phyloP scores from a whole-genome alignment of 2,797 vertebrate species.

The Dendrocincla fuliginosa region DNA sequence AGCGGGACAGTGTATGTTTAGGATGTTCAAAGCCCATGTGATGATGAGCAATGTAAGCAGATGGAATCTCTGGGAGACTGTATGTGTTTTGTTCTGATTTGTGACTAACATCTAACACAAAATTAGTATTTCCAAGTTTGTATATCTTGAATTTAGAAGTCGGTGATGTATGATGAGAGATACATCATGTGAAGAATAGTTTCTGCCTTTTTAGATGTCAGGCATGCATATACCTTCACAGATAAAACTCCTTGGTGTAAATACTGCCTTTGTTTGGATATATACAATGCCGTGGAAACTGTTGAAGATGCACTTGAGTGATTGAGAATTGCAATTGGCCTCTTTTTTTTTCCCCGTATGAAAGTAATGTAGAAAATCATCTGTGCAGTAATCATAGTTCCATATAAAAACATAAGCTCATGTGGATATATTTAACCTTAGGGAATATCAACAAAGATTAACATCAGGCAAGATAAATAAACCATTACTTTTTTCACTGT shows the following conservation, averaged over 20 bases:
- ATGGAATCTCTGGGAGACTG: neutral
- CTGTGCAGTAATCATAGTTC: neutral
- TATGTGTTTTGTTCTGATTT: neutral
- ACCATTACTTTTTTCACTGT: neutral
- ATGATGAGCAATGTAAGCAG: neutral
- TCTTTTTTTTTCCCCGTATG: neutral
- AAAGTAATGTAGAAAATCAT: neutral
- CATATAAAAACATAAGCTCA: neutral
- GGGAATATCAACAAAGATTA: constrained; percentile 1
- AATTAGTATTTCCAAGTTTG: neutral
- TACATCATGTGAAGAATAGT: neutral
- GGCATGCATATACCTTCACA: neutral
- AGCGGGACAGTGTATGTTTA: neutral
- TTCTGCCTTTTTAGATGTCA: neutral
- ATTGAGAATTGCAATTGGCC: neutral
- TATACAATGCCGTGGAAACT: neutral
- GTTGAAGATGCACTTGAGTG: neutral
- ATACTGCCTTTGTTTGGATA: neutral
- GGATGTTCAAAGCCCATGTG: neutral
- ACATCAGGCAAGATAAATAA: neutral
- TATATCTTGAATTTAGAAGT: neutral
- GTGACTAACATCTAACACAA: neutral
- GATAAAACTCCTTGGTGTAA: neutral
- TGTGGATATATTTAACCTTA: neutral
- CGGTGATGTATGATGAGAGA: neutral